Conservation (phyloP, 53 echinoderm and acorn worm species). For the Patiria pectinifera region DNA sequence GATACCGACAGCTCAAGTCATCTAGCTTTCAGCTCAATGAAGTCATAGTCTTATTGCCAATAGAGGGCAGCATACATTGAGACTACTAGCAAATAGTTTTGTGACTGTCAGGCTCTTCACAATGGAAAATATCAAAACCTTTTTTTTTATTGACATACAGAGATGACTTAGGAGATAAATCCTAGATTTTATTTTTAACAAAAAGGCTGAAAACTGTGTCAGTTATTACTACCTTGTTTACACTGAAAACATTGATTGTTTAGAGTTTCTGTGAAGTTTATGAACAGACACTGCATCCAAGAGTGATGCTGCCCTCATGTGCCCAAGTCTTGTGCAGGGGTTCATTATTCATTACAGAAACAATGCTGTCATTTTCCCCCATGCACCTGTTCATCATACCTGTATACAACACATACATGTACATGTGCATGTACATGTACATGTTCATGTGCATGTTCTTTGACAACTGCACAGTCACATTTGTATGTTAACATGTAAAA, state of each 20-base stretch:
- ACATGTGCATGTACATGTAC: too few species aligned
- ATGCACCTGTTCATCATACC: too few species aligned
- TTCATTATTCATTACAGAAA: background rate
- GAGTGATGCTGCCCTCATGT: conserved; percentile 25
- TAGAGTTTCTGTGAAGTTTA: background rate
- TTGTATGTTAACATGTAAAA: too few species aligned
- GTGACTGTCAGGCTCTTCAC: background rate
- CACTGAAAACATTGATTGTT: too few species aligned
- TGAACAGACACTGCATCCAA: background rate
- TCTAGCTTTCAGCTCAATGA: background rate
- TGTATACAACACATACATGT: too few species aligned
- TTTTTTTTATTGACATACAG: background rate
- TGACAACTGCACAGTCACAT: background rate
- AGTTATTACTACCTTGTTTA: too few species aligned
- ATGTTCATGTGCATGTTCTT: too few species aligned
- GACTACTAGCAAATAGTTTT: background rate
- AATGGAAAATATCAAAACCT: background rate
- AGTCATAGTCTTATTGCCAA: background rate
- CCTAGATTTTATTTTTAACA: too few species aligned
- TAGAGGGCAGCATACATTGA: conserved; percentile 46
- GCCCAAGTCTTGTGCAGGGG: background rate
- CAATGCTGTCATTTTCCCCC: background rate
- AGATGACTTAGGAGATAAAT: too few species aligned
- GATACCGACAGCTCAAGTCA: background rate
- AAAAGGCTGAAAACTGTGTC: too few species aligned